A percentile compares a stretch with the other conserved stretches of the same genome.
Evolutionary conservation across 1,140 invertebrate species (phyloP).

Genomic region (Drosophila nigromelanica): DNA sequence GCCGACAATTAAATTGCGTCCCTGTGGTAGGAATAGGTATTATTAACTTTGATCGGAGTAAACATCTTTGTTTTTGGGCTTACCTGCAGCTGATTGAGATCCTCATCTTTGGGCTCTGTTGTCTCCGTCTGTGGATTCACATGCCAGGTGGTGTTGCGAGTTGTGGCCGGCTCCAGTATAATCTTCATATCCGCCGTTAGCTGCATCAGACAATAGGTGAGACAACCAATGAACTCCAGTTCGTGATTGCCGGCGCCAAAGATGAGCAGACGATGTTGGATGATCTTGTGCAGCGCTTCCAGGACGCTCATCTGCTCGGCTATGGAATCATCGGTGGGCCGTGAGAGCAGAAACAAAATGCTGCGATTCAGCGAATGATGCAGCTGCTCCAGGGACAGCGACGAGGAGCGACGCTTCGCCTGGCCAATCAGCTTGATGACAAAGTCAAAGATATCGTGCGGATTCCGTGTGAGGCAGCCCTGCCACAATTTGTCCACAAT

Average conservation of each 20-base stretch:
- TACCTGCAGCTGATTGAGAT: slow-evolving; percentile 89
- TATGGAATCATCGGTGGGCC: slow-evolving; percentile 94
- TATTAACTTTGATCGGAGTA: too few relatives aligned
- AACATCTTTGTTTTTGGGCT: neutral
- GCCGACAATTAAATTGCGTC: slow-evolving; percentile 93
- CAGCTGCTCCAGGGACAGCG: slow-evolving; percentile 91
- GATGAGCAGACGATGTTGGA: slow-evolving; percentile 91
- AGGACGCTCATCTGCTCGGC: slow-evolving; percentile 96
- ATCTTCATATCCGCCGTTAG: slow-evolving; percentile 95
- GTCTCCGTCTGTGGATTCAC: slow-evolving; percentile 90
- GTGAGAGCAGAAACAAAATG: slow-evolving; percentile 95
- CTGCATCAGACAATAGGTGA: slow-evolving; percentile 97
- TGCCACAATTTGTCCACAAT: slow-evolving; percentile 99
- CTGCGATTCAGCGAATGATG: slow-evolving; percentile 97
- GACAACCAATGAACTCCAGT: slow-evolving; percentile 96
- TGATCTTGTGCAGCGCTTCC: slow-evolving; percentile 96
- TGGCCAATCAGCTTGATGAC: slow-evolving; percentile 96
- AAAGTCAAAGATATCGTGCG: slow-evolving; percentile 98
- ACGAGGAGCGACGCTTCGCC: slow-evolving; percentile 91
- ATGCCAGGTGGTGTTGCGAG: slow-evolving; percentile 92
- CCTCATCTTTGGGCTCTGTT: slow-evolving; percentile 89
- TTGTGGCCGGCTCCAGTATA: slow-evolving; percentile 88
- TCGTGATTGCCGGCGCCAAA: slow-evolving; percentile 98
- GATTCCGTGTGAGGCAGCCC: slow-evolving; percentile 93
- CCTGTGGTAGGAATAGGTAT: slow-evolving; percentile 59